Evolutionary conservation across 2,797 vertebrate genomes (phyloP).

Genomic region (Coccyzus lansbergi): DNA sequence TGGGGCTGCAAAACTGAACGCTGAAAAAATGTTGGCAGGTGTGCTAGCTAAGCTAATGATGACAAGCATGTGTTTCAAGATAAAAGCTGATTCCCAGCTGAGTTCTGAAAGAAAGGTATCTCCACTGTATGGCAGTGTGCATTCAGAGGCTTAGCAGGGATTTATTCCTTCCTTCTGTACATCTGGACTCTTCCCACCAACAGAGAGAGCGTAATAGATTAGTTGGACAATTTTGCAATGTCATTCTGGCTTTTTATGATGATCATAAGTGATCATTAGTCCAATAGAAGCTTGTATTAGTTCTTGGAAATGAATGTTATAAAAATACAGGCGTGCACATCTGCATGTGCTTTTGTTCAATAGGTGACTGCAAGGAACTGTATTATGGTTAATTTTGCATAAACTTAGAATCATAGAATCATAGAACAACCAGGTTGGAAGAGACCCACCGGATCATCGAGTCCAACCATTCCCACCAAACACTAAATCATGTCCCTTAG

Average conservation of each 20-base stretch:
- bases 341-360: not conserved
- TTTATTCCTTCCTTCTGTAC: slow-evolving; percentile 15
- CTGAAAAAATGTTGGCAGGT: not conserved
- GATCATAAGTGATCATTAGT: not conserved
- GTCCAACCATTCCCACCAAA: too few relatives aligned
- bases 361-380: not conserved
- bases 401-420: too few relatives aligned
- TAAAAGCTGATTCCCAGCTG: not conserved
- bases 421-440: too few relatives aligned
- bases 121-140: not conserved
- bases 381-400: not conserved
- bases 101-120: slow-evolving; percentile 26
- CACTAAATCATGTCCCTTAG: too few relatives aligned
- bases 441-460: too few relatives aligned
- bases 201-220: not conserved
- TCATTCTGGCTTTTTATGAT: not conserved
- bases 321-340: not conserved
- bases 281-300: not conserved
- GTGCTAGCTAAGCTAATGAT: not conserved
- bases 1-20: not conserved
- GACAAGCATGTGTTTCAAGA: not conserved
- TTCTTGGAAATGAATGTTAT: slow-evolving; percentile 4
- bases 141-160: not conserved
- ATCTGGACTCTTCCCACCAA: not conserved
- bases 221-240: not conserved